These are phyloP conservation scores for Dryobota labecula DNA, from an alignment of 2,888 invertebrate species.

Conservation along the genomic window DNA sequence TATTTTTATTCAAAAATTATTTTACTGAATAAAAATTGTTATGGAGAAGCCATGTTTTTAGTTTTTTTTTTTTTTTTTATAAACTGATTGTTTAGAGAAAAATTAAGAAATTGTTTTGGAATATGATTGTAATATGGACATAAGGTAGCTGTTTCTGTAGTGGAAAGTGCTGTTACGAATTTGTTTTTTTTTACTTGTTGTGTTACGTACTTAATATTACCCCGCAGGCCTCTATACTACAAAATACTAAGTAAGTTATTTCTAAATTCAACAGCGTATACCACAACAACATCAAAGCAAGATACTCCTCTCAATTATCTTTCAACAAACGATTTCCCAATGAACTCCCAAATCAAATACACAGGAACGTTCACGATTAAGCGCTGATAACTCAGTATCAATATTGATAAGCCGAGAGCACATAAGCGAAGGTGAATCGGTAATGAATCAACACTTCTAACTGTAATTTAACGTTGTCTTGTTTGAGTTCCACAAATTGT, in stretches of 20 bases:
- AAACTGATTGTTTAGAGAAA: no score
- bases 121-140: no score
- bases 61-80: no score
- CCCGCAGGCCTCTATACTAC: no score
- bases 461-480: constrained; percentile 51
- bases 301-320: neutral
- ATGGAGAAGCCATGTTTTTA: no score
- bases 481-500: constrained; percentile 55
- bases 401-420: constrained; percentile 53
- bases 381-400: constrained; percentile 49
- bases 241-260: neutral
- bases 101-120: no score
- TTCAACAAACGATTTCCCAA: constrained; percentile 3
- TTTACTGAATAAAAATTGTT: no score
- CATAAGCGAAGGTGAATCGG: constrained; percentile 51
- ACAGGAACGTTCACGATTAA: constrained; percentile 23
- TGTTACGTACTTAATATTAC: no score
- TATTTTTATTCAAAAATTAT: no score
- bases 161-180: no score
- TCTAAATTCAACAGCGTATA: neutral
- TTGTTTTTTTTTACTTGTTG: no score
- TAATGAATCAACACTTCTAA: constrained; percentile 53
- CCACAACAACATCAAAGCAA: constrained; percentile 4
- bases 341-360: constrained; percentile 35
- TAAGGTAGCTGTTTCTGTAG: no score